Evolutionary conservation across 2,113 vertebrate species (phyloP), one percentile per base, ranked within the genome.

Genomic region (Prolemur simus): DNA sequence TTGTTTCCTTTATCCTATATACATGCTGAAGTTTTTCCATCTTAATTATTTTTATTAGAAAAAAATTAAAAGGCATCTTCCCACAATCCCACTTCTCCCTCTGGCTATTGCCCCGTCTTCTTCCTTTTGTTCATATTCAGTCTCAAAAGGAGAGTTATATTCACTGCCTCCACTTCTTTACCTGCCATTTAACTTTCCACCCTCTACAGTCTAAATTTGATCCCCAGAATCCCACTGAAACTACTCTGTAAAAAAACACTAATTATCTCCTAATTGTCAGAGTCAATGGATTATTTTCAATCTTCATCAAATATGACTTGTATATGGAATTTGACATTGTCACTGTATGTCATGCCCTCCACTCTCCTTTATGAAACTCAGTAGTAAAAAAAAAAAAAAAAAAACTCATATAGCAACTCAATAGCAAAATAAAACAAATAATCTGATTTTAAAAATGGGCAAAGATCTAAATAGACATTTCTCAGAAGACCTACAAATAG

Each of bases 11-110:
- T 87, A 77, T 84, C n/a, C 8, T 85, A 82, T 81, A 34, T 13
- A 37, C 3, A 74, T 74, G 34, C n/a, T 11, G 13, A 76, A n/a
- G n/a, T 63, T 91, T 96, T n/a, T 81, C 45, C 29, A 91, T 85
- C 32, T 95, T 76, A 91, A 90, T 66, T 92, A 69, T 95, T 95
- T 90, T 83, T 92, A 87, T 60, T 93, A 76, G 56, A 76, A 77
- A 66, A 80, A 27, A 58, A 54, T 71, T 56, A 45, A n/a, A 84
- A 93, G 83, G 14, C 34, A 54, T 34, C 25, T 89, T 82, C 64
- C 56, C 9, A 27, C 49, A 82, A 21, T 76, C 20, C 56, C 52
- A 88, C 11, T 88, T 88, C 34, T 69, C 18, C 29, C 14, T 89
- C 78, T 93, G 83, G 25, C 64, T 83, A 42, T 60, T 95, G 49